Conservation (phyloP, 1,140 invertebrate genomes). For the Drosophila murphyi region DNA sequence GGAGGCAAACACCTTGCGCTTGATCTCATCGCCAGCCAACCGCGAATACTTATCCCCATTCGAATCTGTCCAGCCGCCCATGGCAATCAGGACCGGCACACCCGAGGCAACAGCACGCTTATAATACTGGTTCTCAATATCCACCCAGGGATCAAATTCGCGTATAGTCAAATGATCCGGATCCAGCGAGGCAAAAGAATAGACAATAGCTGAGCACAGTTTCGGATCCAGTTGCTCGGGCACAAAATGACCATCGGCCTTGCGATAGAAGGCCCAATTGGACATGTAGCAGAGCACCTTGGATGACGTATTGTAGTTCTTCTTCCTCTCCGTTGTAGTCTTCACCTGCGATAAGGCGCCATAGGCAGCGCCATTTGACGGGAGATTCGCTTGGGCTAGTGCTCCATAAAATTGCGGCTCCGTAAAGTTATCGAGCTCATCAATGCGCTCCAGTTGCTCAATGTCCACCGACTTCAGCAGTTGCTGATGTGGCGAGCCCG, state of each 20-base stretch:
- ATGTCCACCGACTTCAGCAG: constrained; percentile 61
- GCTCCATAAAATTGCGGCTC: constrained; percentile 63
- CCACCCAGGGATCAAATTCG: constrained; percentile 93
- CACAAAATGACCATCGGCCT: constrained; percentile 92
- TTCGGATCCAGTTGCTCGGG: constrained; percentile 92
- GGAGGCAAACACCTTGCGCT: constrained; percentile 89
- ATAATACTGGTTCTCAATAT: constrained; percentile 92
- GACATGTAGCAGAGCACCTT: constrained; percentile 93
- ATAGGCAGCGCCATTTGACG: constrained; percentile 39
- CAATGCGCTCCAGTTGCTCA: constrained; percentile 62
- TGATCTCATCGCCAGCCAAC: constrained; percentile 87
- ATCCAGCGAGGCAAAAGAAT: constrained; percentile 95
- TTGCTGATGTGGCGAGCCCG: constrained; percentile 75
- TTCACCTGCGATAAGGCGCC: constrained; percentile 62
- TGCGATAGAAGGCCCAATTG: constrained; percentile 94
- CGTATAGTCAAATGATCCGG: constrained; percentile 90
- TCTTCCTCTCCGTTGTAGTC: constrained; percentile 45
- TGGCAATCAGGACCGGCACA: constrained; percentile 89
- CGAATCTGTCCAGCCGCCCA: constrained; percentile 97
- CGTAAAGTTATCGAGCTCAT: constrained; percentile 57
- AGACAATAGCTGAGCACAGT: constrained; percentile 95
- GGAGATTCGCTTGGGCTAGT: constrained; percentile 32
- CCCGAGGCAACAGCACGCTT: constrained; percentile 52
- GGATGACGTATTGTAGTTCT: constrained; percentile 65
- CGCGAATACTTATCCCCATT: constrained; percentile 93